Conservation (phyloP, 2,888 invertebrate species). For the Nymphalis c-album region DNA sequence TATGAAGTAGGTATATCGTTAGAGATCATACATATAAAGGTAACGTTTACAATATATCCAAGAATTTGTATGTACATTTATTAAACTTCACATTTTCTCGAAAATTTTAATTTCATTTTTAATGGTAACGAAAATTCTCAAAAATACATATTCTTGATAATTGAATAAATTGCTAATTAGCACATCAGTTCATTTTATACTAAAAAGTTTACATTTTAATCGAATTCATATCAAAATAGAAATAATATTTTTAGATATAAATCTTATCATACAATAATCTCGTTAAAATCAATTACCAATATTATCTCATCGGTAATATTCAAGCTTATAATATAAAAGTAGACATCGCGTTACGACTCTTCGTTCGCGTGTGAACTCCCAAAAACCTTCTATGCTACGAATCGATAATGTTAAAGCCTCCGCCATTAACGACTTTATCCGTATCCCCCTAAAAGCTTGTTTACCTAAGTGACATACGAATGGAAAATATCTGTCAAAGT, state of each 20-base stretch:
- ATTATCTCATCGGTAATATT: slow-evolving; percentile 54
- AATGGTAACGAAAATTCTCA: neutral
- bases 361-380: slow-evolving; percentile 70
- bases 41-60: neutral
- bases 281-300: slow-evolving; percentile 10
- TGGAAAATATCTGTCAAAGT: slow-evolving; percentile 26
- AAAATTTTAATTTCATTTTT: neutral
- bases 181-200: neutral
- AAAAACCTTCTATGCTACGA: slow-evolving; percentile 63
- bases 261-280: neutral
- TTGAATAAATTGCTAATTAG: no score
- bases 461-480: slow-evolving; percentile 26
- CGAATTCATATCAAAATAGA: neutral
- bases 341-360: slow-evolving; percentile 63
- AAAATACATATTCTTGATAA: no score
- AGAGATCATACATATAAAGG: neutral
- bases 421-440: slow-evolving; percentile 68
- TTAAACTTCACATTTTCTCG: no score
- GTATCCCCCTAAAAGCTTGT: slow-evolving; percentile 47
- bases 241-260: neutral
- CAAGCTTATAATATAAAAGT: slow-evolving; percentile 67
- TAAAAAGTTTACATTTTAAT: neutral
- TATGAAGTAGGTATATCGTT: neutral
- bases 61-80: no score
- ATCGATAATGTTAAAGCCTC: slow-evolving; percentile 66